Conservation (phyloP, 2,797 vertebrate species). For the Spheniscus humboldti region DNA sequence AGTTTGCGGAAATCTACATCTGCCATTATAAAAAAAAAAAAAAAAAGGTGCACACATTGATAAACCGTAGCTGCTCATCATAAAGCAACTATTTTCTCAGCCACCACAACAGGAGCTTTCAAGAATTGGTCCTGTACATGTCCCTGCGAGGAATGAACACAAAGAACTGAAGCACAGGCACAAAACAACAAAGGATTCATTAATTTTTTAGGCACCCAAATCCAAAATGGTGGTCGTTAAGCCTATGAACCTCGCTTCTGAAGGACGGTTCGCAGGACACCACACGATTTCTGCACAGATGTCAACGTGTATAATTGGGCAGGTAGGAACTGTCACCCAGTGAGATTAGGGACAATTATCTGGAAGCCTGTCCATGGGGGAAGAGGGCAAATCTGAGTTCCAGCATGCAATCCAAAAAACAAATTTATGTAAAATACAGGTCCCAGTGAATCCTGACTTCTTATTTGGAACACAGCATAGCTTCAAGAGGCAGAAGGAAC, state of each 20-base stretch:
- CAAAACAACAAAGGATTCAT: not conserved
- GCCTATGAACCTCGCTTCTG: not conserved
- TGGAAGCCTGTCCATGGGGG: not conserved
- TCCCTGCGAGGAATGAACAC: not conserved
- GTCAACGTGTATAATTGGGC: not conserved
- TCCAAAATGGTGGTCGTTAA: not conserved
- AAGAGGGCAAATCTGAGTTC: not conserved
- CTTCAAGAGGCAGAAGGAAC: not conserved
- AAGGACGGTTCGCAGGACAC: not conserved
- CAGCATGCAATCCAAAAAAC: not conserved
- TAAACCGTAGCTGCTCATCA: not conserved
- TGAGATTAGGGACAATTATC: not conserved
- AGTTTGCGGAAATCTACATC: not conserved
- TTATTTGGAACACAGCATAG: not conserved
- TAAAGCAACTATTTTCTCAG: not conserved
- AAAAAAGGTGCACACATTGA: not conserved
- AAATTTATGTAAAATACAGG: not conserved
- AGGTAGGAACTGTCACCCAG: not conserved
- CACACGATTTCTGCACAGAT: not conserved
- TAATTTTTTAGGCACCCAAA: not conserved
- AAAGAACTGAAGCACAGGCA: not conserved
- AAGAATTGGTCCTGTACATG: not conserved
- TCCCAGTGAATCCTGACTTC: not conserved
- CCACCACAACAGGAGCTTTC: not conserved
- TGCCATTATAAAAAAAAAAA: not conserved